Conservation (phyloP, 1,140 invertebrate genomes). For the Bombus fervidus region DNA sequence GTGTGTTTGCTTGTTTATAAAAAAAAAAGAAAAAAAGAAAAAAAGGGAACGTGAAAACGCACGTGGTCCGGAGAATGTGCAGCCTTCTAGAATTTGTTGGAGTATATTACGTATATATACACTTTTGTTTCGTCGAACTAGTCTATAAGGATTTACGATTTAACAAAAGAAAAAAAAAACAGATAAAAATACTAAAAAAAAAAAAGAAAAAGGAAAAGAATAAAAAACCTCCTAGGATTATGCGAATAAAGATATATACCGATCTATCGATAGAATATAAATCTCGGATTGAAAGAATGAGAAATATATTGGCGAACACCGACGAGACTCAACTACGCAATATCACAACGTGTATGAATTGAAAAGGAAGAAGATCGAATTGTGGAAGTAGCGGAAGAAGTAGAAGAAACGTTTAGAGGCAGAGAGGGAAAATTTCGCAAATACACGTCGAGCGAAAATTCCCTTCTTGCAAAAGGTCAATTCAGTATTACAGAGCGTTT, state of each 20-base stretch:
- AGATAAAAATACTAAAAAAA: not conserved
- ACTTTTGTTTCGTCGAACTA: conserved; percentile 37
- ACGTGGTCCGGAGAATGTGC: conserved; percentile 1
- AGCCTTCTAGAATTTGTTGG: conserved; percentile 30
- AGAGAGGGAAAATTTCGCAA: not conserved
- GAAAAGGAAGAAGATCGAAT: not conserved
- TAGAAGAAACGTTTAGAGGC: not conserved
- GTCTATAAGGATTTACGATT: conserved; percentile 34
- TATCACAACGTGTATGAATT: not conserved
- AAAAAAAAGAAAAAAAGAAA: not conserved
- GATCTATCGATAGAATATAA: conserved; percentile 22
- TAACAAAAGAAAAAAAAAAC: not conserved
- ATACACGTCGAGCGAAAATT: conserved; percentile 13
- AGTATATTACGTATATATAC: not conserved
- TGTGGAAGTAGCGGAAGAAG: not conserved
- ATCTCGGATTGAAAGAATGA: not conserved
- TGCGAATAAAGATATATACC: not conserved
- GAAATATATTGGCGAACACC: conserved; percentile 1
- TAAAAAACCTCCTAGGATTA: conserved; percentile 16
- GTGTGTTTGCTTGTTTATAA: conserved; percentile 25
- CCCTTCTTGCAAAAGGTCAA: conserved; percentile 30
- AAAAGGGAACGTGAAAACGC: not conserved
- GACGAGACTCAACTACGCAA: conserved; percentile 33
- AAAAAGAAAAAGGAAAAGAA: not conserved
- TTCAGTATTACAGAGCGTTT: conserved; percentile 32